These are phyloP conservation scores for Nesidiocoris tenuis DNA, from an alignment of 2,888 invertebrate genomes.

Conservation along the genomic window DNA sequence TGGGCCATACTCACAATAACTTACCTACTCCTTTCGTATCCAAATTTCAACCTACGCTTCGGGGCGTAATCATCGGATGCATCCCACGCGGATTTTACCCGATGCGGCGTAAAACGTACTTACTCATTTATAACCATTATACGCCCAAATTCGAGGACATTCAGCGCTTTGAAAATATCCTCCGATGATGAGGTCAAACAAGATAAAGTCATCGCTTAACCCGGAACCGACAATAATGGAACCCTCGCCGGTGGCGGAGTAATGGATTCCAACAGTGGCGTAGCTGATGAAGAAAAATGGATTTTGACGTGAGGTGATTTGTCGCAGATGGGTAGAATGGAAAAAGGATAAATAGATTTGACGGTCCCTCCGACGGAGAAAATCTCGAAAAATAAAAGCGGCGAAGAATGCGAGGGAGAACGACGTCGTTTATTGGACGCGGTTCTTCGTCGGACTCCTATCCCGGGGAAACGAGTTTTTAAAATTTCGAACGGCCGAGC, in stretches of 20 bases:
- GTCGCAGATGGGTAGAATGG: background rate
- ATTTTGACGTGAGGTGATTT: background rate
- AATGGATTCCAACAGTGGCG: background rate
- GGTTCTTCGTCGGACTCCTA: conserved; percentile 8
- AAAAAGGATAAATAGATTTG: background rate
- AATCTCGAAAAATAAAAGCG: background rate
- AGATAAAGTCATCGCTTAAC: background rate
- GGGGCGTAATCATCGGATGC: too few species aligned
- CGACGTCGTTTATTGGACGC: conserved; percentile 1
- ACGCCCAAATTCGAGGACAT: too few species aligned
- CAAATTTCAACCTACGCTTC: too few species aligned
- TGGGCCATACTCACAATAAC: too few species aligned
- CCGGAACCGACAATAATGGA: background rate
- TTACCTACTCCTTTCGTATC: too few species aligned
- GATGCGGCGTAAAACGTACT: too few species aligned
- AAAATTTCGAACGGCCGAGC: conserved; percentile 30
- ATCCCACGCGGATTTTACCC: too few species aligned
- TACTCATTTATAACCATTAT: too few species aligned
- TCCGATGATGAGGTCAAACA: background rate
- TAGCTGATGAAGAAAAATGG: background rate
- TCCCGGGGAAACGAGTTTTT: conserved; percentile 43
- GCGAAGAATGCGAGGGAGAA: background rate
- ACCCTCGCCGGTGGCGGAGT: background rate
- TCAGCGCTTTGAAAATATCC: background rate
- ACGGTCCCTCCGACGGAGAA: background rate